Conservation (phyloP, 2,888 invertebrate species). For the Thalpophila matura region DNA sequence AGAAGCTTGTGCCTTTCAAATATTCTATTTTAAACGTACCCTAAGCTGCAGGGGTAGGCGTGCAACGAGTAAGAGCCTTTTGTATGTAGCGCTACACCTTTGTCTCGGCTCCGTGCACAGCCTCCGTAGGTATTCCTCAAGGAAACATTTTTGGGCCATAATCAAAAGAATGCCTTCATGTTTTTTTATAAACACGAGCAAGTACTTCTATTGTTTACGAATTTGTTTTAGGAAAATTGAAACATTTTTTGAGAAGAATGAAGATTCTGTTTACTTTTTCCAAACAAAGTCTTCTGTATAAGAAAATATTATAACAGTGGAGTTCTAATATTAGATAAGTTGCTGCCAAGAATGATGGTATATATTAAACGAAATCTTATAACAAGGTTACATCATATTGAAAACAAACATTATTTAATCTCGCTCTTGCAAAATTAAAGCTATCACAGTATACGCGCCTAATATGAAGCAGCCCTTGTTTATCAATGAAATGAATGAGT, state of each 20-base stretch:
- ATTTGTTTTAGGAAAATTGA: not conserved
- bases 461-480: slow-evolving; percentile 31
- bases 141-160: slow-evolving; percentile 40
- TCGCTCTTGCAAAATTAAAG: slow-evolving; percentile 8
- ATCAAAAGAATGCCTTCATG: slow-evolving; percentile 25
- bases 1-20: not conserved
- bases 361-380: too few species aligned
- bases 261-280: not conserved
- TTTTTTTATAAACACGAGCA: slow-evolving; percentile 2
- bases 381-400: not conserved
- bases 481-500: slow-evolving; percentile 54
- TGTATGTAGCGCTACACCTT: slow-evolving; percentile 65
- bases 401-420: slow-evolving; percentile 14
- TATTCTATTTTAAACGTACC: slow-evolving; percentile 33
- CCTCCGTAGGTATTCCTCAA: slow-evolving; percentile 40
- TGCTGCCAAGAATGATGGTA: too few species aligned
- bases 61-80: slow-evolving; percentile 61
- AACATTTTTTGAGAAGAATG: not conserved
- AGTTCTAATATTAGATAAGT: too few species aligned
- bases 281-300: not conserved
- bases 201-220: not conserved
- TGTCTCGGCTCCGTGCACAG: slow-evolving; percentile 54
- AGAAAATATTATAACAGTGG: not conserved
- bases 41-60: slow-evolving; percentile 56
- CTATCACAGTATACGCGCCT: slow-evolving; percentile 7